Percentiles rank a stretch among this genome's conserved stretches.
phyloP scores from a whole-genome alignment of 1,140 invertebrate genomes.

The Pogonomyrmex barbatus region DNA sequence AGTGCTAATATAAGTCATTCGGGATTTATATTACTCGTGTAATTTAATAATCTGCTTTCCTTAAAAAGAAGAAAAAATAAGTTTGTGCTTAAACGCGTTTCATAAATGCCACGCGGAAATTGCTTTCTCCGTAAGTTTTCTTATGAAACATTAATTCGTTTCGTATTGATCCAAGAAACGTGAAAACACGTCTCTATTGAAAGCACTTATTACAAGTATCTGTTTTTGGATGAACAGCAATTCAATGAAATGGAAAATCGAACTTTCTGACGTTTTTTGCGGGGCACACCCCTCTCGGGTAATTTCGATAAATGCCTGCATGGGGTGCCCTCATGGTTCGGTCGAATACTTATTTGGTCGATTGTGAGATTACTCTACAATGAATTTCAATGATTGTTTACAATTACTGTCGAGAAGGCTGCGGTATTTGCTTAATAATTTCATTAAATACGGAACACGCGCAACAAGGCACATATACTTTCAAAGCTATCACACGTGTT shows the following conservation, averaged over 20 bases:
- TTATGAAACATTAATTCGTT: conserved; percentile 56
- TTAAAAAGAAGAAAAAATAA: conserved; percentile 13
- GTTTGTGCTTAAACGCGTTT: not conserved
- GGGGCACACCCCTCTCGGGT: conserved; percentile 74
- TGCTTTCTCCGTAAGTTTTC: conserved; percentile 19
- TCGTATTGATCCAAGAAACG: conserved; percentile 33
- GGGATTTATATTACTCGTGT: conserved; percentile 21
- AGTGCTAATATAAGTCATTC: not conserved
- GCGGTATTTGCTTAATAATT: conserved; percentile 72
- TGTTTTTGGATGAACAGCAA: conserved; percentile 79
- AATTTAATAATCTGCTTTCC: conserved; percentile 25
- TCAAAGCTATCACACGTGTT: conserved; percentile 80
- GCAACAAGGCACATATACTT: conserved; percentile 84
- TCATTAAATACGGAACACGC: conserved; percentile 81
- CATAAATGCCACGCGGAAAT: conserved; percentile 39
- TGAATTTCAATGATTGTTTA: conserved; percentile 80
- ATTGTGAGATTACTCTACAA: conserved; percentile 84
- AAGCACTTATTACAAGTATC: conserved; percentile 66
- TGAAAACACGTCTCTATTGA: conserved; percentile 19
- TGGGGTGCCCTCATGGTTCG: conserved; percentile 77
- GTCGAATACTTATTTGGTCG: conserved; percentile 83
- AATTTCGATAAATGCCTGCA: conserved; percentile 77
- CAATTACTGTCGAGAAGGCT: conserved; percentile 70
- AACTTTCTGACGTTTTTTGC: conserved; percentile 78
- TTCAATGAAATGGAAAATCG: conserved; percentile 79